Percentiles rank a stretch among this genome's conserved stretches.
These are phyloP conservation scores for Saccopteryx bilineata DNA, from an alignment of 2,113 vertebrate genomes.

Conservation along the genomic window DNA sequence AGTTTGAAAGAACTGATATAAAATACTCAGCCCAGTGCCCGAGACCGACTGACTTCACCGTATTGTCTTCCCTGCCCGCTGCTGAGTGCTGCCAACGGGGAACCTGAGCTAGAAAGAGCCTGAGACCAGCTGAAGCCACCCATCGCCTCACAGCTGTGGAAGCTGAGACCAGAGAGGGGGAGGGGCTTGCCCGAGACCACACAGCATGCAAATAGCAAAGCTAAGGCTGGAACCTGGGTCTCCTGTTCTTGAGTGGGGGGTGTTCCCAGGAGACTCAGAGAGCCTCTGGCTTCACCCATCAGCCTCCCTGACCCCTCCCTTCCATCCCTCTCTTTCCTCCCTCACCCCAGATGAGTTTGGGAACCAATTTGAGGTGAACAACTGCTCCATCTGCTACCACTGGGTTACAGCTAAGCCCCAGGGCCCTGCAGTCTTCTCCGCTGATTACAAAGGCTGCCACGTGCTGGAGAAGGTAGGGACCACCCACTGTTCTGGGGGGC, in stretches of 20 bases:
- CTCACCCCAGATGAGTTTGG: constrained; percentile 83
- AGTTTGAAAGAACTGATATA: too few species aligned
- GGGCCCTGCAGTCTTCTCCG: constrained; percentile 17
- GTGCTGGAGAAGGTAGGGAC: constrained; percentile 82
- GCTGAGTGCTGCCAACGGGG: not conserved
- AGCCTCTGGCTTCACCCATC: not conserved
- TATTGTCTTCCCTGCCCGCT: not conserved
- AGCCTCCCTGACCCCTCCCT: not conserved
- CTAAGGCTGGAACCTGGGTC: not conserved
- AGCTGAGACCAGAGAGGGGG: not conserved
- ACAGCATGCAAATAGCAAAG: not conserved
- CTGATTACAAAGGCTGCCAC: constrained; percentile 81
- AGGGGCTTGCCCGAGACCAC: not conserved
- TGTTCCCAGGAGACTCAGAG: too few species aligned
- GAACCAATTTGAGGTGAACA: constrained; percentile 81
- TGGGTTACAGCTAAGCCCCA: constrained; percentile 68
- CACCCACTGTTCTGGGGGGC: accelerated
- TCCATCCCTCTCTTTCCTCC: not conserved
- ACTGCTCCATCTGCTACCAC: constrained; percentile 86
- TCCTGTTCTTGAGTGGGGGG: not conserved
- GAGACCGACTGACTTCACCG: accelerated
- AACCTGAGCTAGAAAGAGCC: not conserved
- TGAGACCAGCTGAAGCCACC: not conserved
- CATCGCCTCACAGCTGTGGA: not conserved
- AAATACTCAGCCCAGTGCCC: not conserved